Percentiles rank a stretch among this genome's conserved stretches.
phyloP scores from a whole-genome alignment of 2,888 invertebrate species.

The Drosophila leonis region DNA sequence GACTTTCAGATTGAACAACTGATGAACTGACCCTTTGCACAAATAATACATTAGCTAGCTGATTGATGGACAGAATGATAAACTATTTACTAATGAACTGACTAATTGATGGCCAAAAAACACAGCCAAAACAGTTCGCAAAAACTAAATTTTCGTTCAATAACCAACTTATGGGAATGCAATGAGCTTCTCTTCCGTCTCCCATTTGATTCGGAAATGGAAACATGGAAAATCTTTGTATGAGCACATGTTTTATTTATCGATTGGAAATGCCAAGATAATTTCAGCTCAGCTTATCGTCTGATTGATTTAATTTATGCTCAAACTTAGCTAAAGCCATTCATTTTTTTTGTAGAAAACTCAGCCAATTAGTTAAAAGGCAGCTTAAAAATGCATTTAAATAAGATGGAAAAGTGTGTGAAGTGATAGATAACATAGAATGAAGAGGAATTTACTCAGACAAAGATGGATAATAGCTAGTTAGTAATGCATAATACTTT shows the following conservation, averaged over 20 bases:
- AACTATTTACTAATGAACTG: not conserved
- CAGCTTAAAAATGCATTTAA: slow-evolving; percentile 4
- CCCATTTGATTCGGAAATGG: not conserved
- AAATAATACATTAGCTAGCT: not conserved
- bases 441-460: slow-evolving; percentile 2
- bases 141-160: not conserved
- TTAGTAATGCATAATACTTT: slow-evolving; percentile 11
- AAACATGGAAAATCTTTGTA: not conserved
- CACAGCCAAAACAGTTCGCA: not conserved
- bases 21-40: not conserved
- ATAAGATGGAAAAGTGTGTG: not conserved
- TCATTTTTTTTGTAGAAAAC: not conserved
- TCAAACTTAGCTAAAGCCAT: not conserved
- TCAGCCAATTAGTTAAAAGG: slow-evolving; percentile 4
- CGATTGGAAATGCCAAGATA: not conserved
- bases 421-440: not conserved
- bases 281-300: not conserved
- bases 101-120: not conserved
- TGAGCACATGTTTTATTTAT: not conserved
- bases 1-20: not conserved
- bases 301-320: slow-evolving; percentile 2
- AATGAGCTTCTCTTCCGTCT: not conserved
- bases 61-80: not conserved
- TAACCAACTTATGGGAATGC: not conserved
- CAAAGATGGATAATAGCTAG: slow-evolving; percentile 8